Evolutionary conservation across 2,113 vertebrate species (phyloP), one percentile per base, ranked within the genome.

Genomic region (Oncorhynchus gorbuscha): DNA sequence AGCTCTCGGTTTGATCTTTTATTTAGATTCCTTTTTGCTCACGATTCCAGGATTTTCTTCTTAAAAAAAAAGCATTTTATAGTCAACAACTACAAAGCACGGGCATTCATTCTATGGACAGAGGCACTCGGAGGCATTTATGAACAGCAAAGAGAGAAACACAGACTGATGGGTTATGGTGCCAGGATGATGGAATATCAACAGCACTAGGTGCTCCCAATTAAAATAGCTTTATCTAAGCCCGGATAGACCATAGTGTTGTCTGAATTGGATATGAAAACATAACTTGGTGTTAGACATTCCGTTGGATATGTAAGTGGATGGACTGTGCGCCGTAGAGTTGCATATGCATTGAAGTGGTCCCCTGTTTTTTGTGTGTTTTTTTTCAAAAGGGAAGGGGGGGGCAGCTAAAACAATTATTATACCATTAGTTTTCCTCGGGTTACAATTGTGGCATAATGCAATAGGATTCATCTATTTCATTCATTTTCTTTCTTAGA

Each of bases 391-490:
- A 0, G 51, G 16, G 3, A 18, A 4, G 49, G 85, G 32, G 85
- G 83, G 85, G 84, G 73, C 81, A 87, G 85, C 81, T 89, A 89
- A 91, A 93, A 91, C 88, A 89, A 91, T 92, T 92, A 93, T 91
- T 87, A 83, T 71, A 75, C 87, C 89, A 91, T 92, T 92, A 90
- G 88, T 88, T 90, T 91, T 91, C 83, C 89, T 81, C 89, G 85
- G 91, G 90, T 91, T 86, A 87, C 87, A 85, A 88, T 91, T 86
- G 83, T 87, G 89, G 85, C 87, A 85, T 91, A 91, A 91, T 91
- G 86, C 92, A 91, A 89, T 88, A 82, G 86, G 86, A 91, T 89
- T 90, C 85, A 91, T 92, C 89, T 92, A 90, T 90, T 92, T 92
- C 89, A 90, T 91, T 90, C 88, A 90, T 91, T 86, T 91, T 81